Evolutionary conservation across 2,888 invertebrate species (phyloP).

Genomic region (Saturnia pavonia): DNA sequence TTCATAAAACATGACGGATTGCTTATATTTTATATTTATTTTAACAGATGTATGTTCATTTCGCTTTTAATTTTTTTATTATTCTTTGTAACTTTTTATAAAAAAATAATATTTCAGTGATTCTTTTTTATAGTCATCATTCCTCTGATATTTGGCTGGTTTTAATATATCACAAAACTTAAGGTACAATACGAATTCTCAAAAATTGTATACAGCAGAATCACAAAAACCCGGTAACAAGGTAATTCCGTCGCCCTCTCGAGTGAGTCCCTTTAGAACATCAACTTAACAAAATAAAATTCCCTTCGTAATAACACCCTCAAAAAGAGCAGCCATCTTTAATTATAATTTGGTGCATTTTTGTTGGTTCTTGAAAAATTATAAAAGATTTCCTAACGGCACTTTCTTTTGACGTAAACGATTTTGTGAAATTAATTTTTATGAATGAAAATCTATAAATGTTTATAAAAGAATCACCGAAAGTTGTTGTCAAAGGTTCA

Average conservation of each 20-base stretch:
- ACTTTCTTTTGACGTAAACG: neutral
- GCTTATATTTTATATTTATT: too few species aligned
- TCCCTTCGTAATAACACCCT: neutral
- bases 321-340: constrained; percentile 13
- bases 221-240: neutral
- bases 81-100: too few species aligned
- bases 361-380: constrained; percentile 3
- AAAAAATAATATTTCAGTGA: too few species aligned
- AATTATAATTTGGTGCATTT: constrained; percentile 10
- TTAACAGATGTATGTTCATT: too few species aligned
- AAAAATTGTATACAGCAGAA: neutral
- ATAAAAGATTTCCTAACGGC: neutral
- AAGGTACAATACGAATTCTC: neutral
- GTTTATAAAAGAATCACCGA: too few species aligned
- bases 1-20: too few species aligned
- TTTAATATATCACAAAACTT: neutral
- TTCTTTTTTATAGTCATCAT: too few species aligned
- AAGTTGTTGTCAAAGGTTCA: too few species aligned
- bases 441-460: too few species aligned
- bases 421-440: neutral
- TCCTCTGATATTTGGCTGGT: neutral
- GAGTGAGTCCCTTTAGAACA: neutral
- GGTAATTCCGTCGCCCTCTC: neutral
- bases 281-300: neutral
- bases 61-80: too few species aligned